These are phyloP conservation scores for Serinus canaria DNA, from an alignment of 2,113 vertebrate genomes.

Conservation along the genomic window DNA sequence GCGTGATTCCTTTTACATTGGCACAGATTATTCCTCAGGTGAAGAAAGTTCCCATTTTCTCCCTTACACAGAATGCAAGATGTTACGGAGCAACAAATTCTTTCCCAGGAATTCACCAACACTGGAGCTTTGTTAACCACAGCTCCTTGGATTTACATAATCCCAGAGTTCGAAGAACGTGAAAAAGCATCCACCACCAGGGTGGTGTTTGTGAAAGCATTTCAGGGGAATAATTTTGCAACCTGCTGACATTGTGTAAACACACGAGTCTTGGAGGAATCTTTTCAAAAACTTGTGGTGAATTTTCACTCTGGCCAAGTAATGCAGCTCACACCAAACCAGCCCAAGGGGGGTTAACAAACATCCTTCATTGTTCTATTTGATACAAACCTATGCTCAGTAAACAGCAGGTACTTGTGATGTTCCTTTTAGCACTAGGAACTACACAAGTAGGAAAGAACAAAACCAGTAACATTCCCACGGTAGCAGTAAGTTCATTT, in stretches of 20 bases:
- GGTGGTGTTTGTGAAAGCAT: not conserved
- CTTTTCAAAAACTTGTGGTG: not conserved
- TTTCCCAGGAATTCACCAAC: not conserved
- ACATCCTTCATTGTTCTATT: not conserved
- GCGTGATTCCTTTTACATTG: not conserved
- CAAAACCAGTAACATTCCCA: not conserved
- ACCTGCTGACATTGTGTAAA: not conserved
- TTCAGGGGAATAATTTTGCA: not conserved
- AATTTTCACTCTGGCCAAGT: not conserved
- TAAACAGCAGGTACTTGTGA: not conserved
- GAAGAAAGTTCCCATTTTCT: not conserved
- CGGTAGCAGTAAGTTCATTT: not conserved
- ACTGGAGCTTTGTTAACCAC: not conserved
- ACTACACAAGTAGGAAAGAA: not conserved
- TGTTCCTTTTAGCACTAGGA: not conserved
- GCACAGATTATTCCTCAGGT: not conserved
- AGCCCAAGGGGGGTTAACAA: not conserved
- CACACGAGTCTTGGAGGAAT: not conserved
- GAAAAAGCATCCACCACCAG: not conserved
- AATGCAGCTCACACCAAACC: not conserved
- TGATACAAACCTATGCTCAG: fast-evolving
- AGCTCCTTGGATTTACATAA: not conserved
- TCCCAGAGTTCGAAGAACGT: not conserved
- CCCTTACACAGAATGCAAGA: not conserved
- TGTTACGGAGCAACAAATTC: not conserved